Evolutionary conservation across 2,888 invertebrate species (phyloP), one percentile per base, ranked within the genome.

Genomic region (Polymixis flavicincta): DNA sequence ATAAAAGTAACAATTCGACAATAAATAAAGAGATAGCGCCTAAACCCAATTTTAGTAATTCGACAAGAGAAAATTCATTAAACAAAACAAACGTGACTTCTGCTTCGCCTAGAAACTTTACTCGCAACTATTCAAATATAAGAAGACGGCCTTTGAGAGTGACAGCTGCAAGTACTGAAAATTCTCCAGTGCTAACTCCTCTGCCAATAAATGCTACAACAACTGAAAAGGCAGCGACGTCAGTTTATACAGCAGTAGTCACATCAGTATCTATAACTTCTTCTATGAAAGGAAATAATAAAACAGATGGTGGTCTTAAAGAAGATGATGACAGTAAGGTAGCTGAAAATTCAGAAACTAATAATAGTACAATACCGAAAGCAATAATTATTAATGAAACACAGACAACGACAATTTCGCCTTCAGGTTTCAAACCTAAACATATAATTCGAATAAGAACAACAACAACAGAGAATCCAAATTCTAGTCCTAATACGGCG

Each of bases 221-320:
- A 4, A 96, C 96, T 57, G 95, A 96, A 88, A 95, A 95, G 85
- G 92, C 93, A 57, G 93, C 96, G 13, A 96, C 96, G n/a, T 93
- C 96, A 59, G 95, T 96, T 11, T 96, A 96, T 75, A 97, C 96
- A 11, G 97, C 96, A 6, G 96, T 97, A 57, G 96, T 96, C 0
- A 97, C 97, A 50, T 97, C 97, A 59, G 94, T 97, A 28, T 96
- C 97, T 13, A 96, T 97, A 82, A 96, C 96, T 45, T 96, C 96
- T 6, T 96, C 96, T 42, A 94, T 96, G 89, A 96, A 96, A 91
- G 96, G 94, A 11, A 93, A 92, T 76, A 96, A 96, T 83, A 96
- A 93, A 90, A 96, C 96, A 22, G 96, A 96, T 78, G 80, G 84
- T 14, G 65, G 76, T 28, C 61, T 82, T 7, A 93, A 90, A 84